A percentile compares a stretch with the other conserved stretches of the same genome.
These are phyloP conservation scores for Diglossa cyanea DNA, from an alignment of 2,797 vertebrate genomes.

Conservation along the genomic window DNA sequence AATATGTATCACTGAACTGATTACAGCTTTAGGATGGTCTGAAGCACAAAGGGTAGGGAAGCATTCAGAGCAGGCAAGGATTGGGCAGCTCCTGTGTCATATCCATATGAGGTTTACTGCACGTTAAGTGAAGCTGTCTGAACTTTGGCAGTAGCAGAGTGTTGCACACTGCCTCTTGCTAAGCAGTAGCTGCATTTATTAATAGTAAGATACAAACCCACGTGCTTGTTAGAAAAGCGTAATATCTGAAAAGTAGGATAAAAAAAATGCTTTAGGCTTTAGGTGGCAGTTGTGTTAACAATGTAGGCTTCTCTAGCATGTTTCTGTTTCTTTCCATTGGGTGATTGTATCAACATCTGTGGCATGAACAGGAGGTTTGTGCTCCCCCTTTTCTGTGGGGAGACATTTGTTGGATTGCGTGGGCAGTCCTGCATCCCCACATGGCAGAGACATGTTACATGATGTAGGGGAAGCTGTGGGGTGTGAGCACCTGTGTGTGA, in stretches of 20 bases:
- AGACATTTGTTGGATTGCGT: rapidly evolving
- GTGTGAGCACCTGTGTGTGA: background rate
- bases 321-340: background rate
- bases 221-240: background rate
- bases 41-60: background rate
- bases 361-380: background rate
- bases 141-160: background rate
- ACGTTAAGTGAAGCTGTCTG: background rate
- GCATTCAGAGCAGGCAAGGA: background rate
- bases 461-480: background rate
- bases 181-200: background rate
- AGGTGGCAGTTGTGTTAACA: background rate
- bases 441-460: background rate
- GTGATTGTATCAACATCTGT: background rate
- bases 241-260: background rate
- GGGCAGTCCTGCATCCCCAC: background rate
- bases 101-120: background rate
- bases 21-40: conserved; percentile 3
- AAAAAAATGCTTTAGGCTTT: background rate
- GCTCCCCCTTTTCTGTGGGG: background rate
- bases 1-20: conserved; percentile 56
- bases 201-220: background rate
- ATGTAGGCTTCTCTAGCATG: background rate
- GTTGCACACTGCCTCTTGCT: background rate
- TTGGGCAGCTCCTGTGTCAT: background rate